Evolutionary conservation across 2,797 vertebrate genomes (phyloP).

Genomic region (Hydrophis major): DNA sequence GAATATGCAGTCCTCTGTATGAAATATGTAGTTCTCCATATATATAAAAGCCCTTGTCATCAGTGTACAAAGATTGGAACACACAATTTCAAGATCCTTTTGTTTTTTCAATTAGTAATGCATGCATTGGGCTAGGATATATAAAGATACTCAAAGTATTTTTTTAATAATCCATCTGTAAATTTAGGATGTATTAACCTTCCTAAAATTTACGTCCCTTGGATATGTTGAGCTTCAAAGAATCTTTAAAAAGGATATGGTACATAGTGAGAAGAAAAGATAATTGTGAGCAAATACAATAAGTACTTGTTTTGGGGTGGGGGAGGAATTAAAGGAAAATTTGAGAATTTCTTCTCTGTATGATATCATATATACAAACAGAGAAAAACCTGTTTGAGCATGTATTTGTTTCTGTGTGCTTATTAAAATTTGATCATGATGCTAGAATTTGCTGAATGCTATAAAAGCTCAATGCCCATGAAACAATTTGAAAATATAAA

Average conservation of each 20-base stretch:
- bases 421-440: neutral
- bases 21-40: neutral
- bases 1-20: neutral
- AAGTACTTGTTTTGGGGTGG: neutral
- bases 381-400: too few species aligned
- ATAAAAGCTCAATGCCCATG: neutral
- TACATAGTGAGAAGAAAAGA: neutral
- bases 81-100: neutral
- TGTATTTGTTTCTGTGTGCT: neutral
- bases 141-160: neutral
- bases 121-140: neutral
- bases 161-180: neutral
- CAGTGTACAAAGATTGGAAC: neutral
- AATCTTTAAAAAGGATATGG: neutral
- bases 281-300: neutral
- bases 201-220: neutral
- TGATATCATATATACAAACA: neutral
- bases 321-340: neutral
- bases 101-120: neutral
- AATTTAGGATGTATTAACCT: neutral
- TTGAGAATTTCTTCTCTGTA: neutral
- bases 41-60: neutral
- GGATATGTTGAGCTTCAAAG: neutral
- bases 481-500: neutral
- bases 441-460: neutral